phyloP scores from a whole-genome alignment of 2,888 invertebrate species.

The Melanostoma scalare region DNA sequence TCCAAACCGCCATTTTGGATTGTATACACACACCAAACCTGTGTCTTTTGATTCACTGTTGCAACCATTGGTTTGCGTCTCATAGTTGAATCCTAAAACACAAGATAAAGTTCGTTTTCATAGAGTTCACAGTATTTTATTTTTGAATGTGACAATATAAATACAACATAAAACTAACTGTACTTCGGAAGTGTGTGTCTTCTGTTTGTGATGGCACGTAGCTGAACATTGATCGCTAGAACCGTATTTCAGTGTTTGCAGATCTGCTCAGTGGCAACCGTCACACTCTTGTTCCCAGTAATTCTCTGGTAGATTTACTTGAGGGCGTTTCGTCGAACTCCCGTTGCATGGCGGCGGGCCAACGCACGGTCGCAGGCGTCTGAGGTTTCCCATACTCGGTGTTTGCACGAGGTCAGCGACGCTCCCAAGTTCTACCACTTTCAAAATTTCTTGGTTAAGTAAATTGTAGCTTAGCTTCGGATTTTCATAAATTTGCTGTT shows the following conservation, averaged over 20 bases:
- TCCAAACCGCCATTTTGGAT: too few species aligned
- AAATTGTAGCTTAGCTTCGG: conserved; percentile 86
- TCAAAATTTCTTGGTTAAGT: conserved; percentile 83
- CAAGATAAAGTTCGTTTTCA: too few species aligned
- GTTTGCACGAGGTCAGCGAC: conserved; percentile 80
- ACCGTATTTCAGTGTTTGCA: conserved; percentile 83
- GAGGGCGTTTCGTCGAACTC: conserved; percentile 80
- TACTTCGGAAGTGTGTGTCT: conserved; percentile 84
- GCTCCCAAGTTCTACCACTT: conserved; percentile 83
- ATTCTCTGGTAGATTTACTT: conserved; percentile 76
- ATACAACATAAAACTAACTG: too few species aligned
- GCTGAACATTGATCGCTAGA: conserved; percentile 85
- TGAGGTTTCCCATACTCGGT: conserved; percentile 54
- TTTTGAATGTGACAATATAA: too few species aligned
- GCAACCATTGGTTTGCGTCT: too few species aligned
- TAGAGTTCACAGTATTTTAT: too few species aligned
- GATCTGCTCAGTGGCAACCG: conserved; percentile 86
- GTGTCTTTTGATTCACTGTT: too few species aligned
- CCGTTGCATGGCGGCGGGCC: conserved; percentile 85
- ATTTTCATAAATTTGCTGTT: conserved; percentile 84
- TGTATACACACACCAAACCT: too few species aligned
- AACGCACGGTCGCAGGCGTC: conserved; percentile 83
- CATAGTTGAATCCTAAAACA: too few species aligned
- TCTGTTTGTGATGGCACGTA: conserved; percentile 86
- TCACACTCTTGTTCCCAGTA: conserved; percentile 84